phyloP scores from a whole-genome alignment of 2,113 vertebrate species.

The Myrmecobius fasciatus region DNA sequence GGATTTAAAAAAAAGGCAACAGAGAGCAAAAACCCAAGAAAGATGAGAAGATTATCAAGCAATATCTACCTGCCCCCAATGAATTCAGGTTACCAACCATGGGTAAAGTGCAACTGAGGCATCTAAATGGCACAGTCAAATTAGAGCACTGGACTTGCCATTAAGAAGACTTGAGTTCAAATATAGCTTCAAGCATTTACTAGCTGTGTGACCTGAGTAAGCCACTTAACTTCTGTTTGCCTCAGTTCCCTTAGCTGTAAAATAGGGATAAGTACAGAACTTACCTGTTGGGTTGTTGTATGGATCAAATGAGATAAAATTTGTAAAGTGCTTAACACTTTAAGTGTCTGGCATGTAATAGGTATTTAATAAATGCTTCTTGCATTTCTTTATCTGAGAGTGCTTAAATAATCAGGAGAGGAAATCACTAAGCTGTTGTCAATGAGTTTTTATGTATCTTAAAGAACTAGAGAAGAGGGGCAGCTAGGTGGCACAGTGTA shows the following conservation, averaged over 20 bases:
- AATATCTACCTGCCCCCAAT: background rate
- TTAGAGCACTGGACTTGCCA: background rate
- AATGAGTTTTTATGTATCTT: background rate
- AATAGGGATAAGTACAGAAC: background rate
- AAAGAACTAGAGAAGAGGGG: background rate
- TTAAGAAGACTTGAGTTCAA: background rate
- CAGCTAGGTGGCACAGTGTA: too few species aligned
- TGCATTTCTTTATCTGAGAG: background rate
- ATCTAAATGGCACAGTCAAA: background rate
- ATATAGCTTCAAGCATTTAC: background rate
- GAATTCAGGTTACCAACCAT: background rate
- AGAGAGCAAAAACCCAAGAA: background rate
- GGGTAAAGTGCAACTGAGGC: background rate
- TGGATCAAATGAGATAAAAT: background rate
- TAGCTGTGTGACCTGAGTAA: background rate
- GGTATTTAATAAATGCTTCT: background rate
- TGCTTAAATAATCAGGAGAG: background rate
- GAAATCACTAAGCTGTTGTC: background rate
- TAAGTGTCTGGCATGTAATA: background rate
- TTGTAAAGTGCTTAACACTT: background rate
- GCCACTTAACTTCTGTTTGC: background rate
- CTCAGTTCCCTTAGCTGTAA: background rate
- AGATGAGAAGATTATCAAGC: background rate
- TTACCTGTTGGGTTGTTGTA: background rate
- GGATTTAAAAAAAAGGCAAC: background rate